Percentiles rank a stretch among this genome's conserved stretches.
phyloP scores from a whole-genome alignment of 2,113 vertebrate genomes.

The Centropus unirufus region DNA sequence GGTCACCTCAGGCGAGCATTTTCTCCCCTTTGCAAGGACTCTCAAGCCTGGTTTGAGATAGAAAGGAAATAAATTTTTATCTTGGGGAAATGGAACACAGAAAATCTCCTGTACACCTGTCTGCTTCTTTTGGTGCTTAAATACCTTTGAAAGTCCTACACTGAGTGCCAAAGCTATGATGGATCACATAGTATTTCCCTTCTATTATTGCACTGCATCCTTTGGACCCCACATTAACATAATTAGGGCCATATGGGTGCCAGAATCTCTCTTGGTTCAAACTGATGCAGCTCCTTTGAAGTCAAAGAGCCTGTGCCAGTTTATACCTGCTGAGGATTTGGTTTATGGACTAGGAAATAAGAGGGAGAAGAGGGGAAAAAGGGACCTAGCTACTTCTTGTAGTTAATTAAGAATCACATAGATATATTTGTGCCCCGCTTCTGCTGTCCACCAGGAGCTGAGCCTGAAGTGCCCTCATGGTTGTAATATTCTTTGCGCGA shows the following conservation, averaged over 20 bases:
- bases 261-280: slow-evolving; percentile 52
- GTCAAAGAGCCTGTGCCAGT: slow-evolving; percentile 45
- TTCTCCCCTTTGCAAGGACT: not conserved
- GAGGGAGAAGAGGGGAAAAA: fast-evolving
- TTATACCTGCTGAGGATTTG: slow-evolving; percentile 62
- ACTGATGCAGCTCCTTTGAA: slow-evolving; percentile 52
- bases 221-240: slow-evolving; percentile 69
- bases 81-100: slow-evolving; percentile 15
- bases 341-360: slow-evolving; percentile 58
- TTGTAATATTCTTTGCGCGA: not conserved
- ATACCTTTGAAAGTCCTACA: slow-evolving; percentile 58
- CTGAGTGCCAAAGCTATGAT: slow-evolving; percentile 60
- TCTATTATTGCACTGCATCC: slow-evolving; percentile 63
- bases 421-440: not conserved
- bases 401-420: slow-evolving; percentile 24
- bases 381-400: not conserved
- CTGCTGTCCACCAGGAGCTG: slow-evolving; percentile 15
- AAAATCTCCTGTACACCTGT: slow-evolving; percentile 45
- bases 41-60: not conserved
- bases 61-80: slow-evolving; percentile 52
- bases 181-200: slow-evolving; percentile 63
- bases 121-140: slow-evolving; percentile 49
- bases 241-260: slow-evolving; percentile 56
- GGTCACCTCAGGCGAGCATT: fast-evolving
- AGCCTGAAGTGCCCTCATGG: not conserved